These are phyloP conservation scores for Caenorhabditis sp. DNA, from an alignment of 2,888 invertebrate genomes.

Conservation along the genomic window DNA sequence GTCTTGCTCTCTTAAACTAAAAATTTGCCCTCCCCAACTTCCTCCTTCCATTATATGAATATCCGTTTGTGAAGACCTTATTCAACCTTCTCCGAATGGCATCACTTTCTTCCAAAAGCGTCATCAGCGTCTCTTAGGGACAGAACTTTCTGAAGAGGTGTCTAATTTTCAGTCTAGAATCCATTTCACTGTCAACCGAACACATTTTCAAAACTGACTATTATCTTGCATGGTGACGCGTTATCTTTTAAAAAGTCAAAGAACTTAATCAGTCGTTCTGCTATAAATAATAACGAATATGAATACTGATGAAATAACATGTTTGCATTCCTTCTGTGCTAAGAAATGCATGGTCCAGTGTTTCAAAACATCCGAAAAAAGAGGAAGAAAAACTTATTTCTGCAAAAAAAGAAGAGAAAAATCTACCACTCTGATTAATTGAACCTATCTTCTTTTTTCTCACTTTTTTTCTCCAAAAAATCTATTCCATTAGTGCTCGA, in stretches of 20 bases:
- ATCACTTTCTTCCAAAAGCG: background rate
- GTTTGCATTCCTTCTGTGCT: slow-evolving; percentile 4
- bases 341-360: slow-evolving; percentile 18
- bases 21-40: background rate
- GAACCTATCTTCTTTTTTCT: background rate
- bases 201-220: background rate
- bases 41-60: background rate
- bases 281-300: slow-evolving; percentile 33
- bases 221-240: slow-evolving; percentile 1
- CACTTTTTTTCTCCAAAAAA: background rate
- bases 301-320: slow-evolving; percentile 21
- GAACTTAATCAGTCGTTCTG: background rate
- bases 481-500: slow-evolving; percentile 15
- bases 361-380: slow-evolving; percentile 3
- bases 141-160: slow-evolving; percentile 34
- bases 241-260: slow-evolving; percentile 4
- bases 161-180: slow-evolving; percentile 22
- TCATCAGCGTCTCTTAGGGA: background rate
- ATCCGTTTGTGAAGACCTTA: background rate
- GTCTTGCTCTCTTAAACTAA: background rate
- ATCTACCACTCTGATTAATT: slow-evolving; percentile 29
- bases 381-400: background rate
- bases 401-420: slow-evolving; percentile 3
- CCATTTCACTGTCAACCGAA: background rate
- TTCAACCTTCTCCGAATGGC: background rate